Base-by-base conservation (phyloP, 1,140 invertebrate genomes). In the Brachionus rubens region DNA sequence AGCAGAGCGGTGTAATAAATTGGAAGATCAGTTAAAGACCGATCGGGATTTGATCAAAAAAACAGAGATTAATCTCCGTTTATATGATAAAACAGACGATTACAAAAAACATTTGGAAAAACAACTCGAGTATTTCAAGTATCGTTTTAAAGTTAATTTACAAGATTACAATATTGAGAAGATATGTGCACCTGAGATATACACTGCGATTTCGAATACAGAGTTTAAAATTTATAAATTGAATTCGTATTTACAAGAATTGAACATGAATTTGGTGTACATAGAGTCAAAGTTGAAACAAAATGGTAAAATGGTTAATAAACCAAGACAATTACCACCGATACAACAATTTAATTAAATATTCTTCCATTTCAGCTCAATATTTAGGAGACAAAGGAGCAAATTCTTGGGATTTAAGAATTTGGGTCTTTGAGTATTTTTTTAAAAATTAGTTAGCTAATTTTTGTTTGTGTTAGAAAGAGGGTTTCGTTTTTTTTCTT, bases 131-230 rank as follows among this genome's bases (percentile, higher is more conserved):
- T 70, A 46, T 50, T 50, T 70, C 12, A 70, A 12, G 16, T 47
- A 70, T 40, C 26, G 33, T 28, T 70, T 70, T 26, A 47, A 50
- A 12, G 36, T 70, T 9, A 70, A 47, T 50, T 21, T 70, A 50
- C 65, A 70, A 16, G 65, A 70, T 33, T 70, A 48, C 24, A 70
- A 26, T 33, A 50, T 70, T 19, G 65, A 70, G 41, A 70, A 70
- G 40, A 46, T 70, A 16, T 70, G 41, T 21, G 65, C 65, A n/a
- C 43, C 21, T 33, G 65, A 70, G 65, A 47, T 47, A 4, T 47
- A 47, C 40, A 70, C 28, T 3, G 54, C 54, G 3, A 59, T 59
- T 16, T 59, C 54, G 54, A 30, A 59, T 33, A 59, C 54, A 3
- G 54, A 59, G n/a, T 59, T 59, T 33, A 59, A 59, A 21, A 59